A percentile compares a stretch with the other conserved stretches of the same genome.
phyloP scores from a whole-genome alignment of 1,140 invertebrate genomes.

The Papilio polyxenes region DNA sequence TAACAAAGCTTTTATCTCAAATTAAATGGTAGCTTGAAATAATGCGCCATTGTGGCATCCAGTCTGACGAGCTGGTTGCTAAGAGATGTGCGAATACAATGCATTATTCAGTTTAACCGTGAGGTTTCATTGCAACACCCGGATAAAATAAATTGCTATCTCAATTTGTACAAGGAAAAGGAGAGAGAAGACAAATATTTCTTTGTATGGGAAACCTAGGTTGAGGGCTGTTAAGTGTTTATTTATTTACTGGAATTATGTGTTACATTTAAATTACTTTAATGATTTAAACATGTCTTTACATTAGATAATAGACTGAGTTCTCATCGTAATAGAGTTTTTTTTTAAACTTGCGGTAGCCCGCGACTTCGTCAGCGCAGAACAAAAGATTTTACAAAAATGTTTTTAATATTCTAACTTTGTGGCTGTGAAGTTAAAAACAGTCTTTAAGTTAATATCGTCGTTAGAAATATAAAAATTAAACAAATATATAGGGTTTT shows the following conservation, averaged over 20 bases:
- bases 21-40: background rate
- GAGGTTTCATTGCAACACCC: background rate
- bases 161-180: background rate
- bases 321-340: too few relatives aligned
- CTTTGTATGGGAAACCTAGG: background rate
- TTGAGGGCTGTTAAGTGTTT: background rate
- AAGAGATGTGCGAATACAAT: background rate
- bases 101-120: background rate
- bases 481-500: too few relatives aligned
- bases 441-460: too few relatives aligned
- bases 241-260: background rate
- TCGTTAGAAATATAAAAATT: too few relatives aligned
- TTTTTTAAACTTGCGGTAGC: too few relatives aligned
- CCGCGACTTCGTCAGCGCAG: too few relatives aligned
- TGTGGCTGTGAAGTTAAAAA: too few relatives aligned
- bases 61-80: background rate
- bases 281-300: too few relatives aligned
- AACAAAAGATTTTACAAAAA: too few relatives aligned
- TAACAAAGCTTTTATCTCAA: slow-evolving; percentile 23
- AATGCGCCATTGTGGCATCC: slow-evolving; percentile 22
- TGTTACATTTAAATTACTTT: background rate
- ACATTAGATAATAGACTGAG: background rate
- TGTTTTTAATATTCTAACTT: too few relatives aligned
- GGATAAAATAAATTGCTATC: background rate
- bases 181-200: background rate